These are phyloP conservation scores for Campylorhamphus procurvoides DNA, from an alignment of 2,113 vertebrate genomes.

Conservation along the genomic window DNA sequence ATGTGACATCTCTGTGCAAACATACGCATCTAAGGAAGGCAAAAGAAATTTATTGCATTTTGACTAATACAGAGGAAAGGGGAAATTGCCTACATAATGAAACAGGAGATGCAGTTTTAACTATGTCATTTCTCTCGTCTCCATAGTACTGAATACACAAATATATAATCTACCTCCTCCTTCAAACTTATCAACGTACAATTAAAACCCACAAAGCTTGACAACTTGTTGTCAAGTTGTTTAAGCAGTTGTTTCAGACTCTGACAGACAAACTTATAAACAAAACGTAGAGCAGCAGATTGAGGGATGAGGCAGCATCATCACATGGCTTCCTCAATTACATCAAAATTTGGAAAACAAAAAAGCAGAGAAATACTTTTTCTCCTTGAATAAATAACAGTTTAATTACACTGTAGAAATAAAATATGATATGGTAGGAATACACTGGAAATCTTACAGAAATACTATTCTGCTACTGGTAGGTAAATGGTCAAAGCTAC, in stretches of 20 bases:
- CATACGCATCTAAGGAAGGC: constrained; percentile 37
- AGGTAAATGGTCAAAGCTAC: constrained; percentile 82
- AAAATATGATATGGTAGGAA: constrained; percentile 79
- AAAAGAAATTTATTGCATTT: constrained; percentile 57
- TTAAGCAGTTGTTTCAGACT: constrained; percentile 55
- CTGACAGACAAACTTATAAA: constrained; percentile 46
- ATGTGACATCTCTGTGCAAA: constrained; percentile 17
- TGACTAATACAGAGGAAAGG: constrained; percentile 44
- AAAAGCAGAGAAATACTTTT: constrained; percentile 70
- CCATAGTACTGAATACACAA: constrained; percentile 22
- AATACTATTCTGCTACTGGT: constrained; percentile 80
- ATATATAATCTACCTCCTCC: constrained; percentile 31
- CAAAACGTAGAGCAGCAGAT: constrained; percentile 53
- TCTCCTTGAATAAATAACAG: constrained; percentile 81
- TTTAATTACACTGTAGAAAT: constrained; percentile 83
- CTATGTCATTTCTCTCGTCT: constrained; percentile 17
- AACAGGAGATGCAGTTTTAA: constrained; percentile 48
- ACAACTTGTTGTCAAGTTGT: constrained; percentile 61
- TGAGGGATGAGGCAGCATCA: constrained; percentile 57
- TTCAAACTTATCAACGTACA: constrained; percentile 49
- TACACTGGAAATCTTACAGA: constrained; percentile 80
- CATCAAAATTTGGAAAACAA: constrained; percentile 65
- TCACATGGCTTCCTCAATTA: constrained; percentile 53
- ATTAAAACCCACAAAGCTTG: constrained; percentile 50
- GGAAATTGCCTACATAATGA: constrained; percentile 51